Evolutionary conservation across 2,113 vertebrate species (phyloP).

Genomic region (Apodemus sylvaticus): DNA sequence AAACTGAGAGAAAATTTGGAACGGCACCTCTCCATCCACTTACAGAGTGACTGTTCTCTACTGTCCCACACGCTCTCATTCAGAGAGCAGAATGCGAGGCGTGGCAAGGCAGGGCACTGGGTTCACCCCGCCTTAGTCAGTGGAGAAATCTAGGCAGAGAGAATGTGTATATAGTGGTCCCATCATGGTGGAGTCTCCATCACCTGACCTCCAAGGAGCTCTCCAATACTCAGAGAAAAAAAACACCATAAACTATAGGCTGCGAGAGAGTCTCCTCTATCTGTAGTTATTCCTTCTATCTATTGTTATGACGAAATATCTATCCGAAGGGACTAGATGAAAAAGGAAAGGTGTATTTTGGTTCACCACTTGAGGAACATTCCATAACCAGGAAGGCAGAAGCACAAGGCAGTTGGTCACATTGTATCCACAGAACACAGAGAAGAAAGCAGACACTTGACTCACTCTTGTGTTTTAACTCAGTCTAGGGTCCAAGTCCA

Average conservation of each 20-base stretch:
- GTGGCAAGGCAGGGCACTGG: too few species aligned
- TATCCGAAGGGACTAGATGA: background rate
- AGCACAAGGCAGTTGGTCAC: background rate
- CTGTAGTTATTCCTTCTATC: background rate
- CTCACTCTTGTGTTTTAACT: too few species aligned
- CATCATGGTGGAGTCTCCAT: rapidly evolving
- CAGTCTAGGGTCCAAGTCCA: background rate
- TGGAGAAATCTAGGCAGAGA: background rate
- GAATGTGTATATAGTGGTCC: rapidly evolving
- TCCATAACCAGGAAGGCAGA: background rate
- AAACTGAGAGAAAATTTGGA: background rate
- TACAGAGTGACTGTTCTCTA: background rate
- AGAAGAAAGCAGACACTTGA: background rate
- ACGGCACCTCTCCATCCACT: background rate
- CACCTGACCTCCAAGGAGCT: too few species aligned
- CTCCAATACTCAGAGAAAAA: background rate
- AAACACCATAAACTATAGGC: rapidly evolving
- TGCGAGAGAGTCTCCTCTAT: background rate
- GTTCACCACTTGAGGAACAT: background rate
- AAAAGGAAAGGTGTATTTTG: background rate
- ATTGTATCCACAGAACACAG: background rate
- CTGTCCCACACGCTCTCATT: too few species aligned
- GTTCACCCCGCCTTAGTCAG: too few species aligned
- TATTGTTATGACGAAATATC: background rate
- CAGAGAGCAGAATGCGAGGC: background rate